These are phyloP conservation scores for Erythrolamprus reginae DNA, from an alignment of 2,113 vertebrate species.

Conservation along the genomic window DNA sequence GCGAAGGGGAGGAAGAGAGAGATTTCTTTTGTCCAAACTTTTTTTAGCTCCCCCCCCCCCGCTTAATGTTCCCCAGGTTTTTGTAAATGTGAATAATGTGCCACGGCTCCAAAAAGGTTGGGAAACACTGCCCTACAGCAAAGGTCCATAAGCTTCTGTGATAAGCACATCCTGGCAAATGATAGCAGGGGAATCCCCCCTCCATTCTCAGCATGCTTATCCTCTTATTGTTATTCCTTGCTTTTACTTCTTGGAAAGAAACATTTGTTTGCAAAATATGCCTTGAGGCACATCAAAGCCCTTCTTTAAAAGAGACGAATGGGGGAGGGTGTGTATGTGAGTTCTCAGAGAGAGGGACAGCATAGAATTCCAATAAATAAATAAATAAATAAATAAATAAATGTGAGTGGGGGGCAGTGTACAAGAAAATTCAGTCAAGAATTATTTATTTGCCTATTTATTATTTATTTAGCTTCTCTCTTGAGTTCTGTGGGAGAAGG, in stretches of 20 bases:
- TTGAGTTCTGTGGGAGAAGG: neutral
- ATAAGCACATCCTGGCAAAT: neutral
- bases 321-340: neutral
- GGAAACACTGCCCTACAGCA: neutral
- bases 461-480: neutral
- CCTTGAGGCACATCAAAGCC: neutral
- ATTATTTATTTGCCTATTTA: neutral
- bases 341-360: too few relatives aligned
- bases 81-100: too few relatives aligned
- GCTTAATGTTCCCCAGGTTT: too few relatives aligned
- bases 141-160: neutral
- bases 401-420: too few relatives aligned
- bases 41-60: too few relatives aligned
- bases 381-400: too few relatives aligned
- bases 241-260: neutral
- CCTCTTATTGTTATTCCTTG: neutral
- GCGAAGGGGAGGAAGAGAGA: too few relatives aligned
- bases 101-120: too few relatives aligned
- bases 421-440: neutral
- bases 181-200: neutral
- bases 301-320: neutral
- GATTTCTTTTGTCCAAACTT: too few relatives aligned
- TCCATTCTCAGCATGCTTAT: neutral
- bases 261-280: neutral
- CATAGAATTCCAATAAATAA: too few relatives aligned